These are phyloP conservation scores for Machimus atricapillus DNA, from an alignment of 2,888 invertebrate species.

Conservation along the genomic window DNA sequence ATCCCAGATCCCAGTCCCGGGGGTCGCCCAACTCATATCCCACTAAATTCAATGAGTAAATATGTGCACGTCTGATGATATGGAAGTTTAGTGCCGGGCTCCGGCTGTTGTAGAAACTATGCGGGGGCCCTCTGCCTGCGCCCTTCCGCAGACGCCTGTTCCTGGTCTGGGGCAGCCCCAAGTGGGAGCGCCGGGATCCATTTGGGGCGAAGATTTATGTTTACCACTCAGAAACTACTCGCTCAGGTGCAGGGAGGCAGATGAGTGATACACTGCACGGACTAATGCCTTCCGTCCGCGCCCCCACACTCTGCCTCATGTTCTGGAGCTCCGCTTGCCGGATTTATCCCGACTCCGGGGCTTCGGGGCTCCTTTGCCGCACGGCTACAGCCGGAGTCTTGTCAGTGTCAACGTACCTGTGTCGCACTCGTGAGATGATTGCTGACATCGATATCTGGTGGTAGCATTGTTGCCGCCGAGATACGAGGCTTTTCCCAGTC, in stretches of 20 bases:
- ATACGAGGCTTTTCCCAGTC: conserved; percentile 15
- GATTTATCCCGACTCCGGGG: background rate
- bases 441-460: background rate
- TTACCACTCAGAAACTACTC: conserved; percentile 9
- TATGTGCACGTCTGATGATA: conserved; percentile 28
- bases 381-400: background rate
- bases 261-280: background rate
- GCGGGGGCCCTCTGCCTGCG: background rate
- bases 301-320: background rate
- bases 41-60: conserved; percentile 32
- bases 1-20: background rate
- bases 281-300: background rate
- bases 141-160: background rate
- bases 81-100: background rate
- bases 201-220: conserved; percentile 17
- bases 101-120: background rate
- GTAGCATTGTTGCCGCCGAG: background rate
- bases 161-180: background rate
- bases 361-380: background rate
- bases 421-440: conserved; percentile 8
- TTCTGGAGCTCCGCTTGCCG: background rate
- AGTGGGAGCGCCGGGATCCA: background rate
- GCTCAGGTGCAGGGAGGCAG: background rate
- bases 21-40: background rate
- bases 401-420: conserved; percentile 22